phyloP scores from a whole-genome alignment of 2,797 vertebrate genomes.

The Phrynocephalus vlangalii region DNA sequence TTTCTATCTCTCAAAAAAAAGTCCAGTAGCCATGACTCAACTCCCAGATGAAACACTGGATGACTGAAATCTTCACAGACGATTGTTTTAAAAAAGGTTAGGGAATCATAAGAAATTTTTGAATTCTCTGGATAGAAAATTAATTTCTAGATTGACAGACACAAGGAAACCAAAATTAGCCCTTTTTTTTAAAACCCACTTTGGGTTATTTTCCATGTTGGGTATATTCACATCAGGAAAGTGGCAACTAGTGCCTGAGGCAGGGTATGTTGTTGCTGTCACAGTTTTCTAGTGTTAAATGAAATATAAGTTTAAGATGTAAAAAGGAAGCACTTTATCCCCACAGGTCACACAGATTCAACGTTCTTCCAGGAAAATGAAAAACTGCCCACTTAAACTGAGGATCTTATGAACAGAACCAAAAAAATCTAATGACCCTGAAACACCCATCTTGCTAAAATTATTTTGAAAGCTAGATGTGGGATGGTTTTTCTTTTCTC shows the following conservation, averaged over 20 bases:
- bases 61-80: no score
- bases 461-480: neutral
- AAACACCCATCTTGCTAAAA: neutral
- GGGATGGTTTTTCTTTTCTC: neutral
- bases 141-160: neutral
- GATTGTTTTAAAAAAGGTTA: no score
- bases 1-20: no score
- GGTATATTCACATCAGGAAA: neutral
- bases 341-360: neutral
- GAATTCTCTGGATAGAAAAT: neutral
- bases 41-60: no score
- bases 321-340: neutral
- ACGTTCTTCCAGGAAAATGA: neutral
- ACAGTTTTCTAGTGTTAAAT: neutral
- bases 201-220: no score
- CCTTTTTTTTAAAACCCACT: neutral
- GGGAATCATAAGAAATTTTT: no score
- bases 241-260: neutral
- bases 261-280: neutral
- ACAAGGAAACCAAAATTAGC: neutral
- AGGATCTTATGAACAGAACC: neutral
- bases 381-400: neutral
- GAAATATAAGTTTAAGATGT: neutral
- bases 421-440: neutral
- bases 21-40: no score